Evolutionary conservation across 1,140 invertebrate species (phyloP).

Genomic region (Musca vetustissima): DNA sequence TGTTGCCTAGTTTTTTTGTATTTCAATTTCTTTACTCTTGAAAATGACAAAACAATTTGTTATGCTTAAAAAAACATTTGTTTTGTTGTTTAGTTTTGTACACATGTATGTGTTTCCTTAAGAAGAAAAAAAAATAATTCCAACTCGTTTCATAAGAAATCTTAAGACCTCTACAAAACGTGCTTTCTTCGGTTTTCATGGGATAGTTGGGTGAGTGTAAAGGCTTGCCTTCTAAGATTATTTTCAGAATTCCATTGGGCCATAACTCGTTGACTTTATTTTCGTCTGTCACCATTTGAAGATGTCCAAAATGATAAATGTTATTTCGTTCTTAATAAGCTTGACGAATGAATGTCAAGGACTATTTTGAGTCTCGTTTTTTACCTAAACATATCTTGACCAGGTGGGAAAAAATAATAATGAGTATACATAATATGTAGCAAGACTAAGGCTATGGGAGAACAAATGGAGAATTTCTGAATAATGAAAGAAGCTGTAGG

Average conservation of each 20-base stretch:
- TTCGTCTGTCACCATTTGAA: background rate
- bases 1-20: background rate
- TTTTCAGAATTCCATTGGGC: too few relatives aligned
- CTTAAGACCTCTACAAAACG: conserved; percentile 9
- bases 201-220: conserved; percentile 9
- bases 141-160: conserved; percentile 12
- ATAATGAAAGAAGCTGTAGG: too few relatives aligned
- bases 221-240: background rate
- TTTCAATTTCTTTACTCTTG: background rate
- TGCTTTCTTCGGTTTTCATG: conserved; percentile 18
- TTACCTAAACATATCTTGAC: too few relatives aligned
- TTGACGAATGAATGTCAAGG: conserved; percentile 23
- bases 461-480: too few relatives aligned
- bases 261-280: background rate
- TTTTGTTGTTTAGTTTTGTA: background rate
- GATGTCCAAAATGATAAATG: conserved; percentile 10
- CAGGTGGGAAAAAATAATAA: too few relatives aligned
- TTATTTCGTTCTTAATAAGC: conserved; percentile 18
- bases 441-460: too few relatives aligned
- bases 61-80: conserved; percentile 16
- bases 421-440: too few relatives aligned
- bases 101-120: background rate
- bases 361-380: background rate
- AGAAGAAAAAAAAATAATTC: background rate
- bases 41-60: conserved; percentile 23